Evolutionary conservation across 2,888 invertebrate species (phyloP), one percentile per base, ranked within the genome.

Genomic region (Cephus pygmeus): DNA sequence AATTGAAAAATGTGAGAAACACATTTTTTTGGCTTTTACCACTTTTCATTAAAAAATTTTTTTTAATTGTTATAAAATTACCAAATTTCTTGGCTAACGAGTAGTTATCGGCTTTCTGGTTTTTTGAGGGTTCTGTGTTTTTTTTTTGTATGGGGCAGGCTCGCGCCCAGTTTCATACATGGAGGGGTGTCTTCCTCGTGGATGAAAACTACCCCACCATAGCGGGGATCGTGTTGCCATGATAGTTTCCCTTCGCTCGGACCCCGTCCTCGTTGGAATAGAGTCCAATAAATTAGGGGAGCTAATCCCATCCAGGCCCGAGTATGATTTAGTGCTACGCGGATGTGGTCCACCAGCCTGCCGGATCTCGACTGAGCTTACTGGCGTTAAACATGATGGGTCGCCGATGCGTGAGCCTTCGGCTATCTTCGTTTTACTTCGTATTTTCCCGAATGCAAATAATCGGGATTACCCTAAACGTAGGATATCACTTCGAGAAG

Each of bases 281-380:
- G 80, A 86, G 83, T 84, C 77, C 84, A 81, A 85, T 85, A 85
- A 86, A 86, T 86, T 85, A 86, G 86, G 86, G 86, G 85, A 80
- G 82, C 80, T 86, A 86, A 86, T 86, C 86, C 85, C 78, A 78
- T 81, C 77, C 74, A 73, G 76, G 74, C 69, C 69, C 77, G 76
- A 81, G 82, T 83, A 85, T 80, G 83, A 84, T 86, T 86, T 86
- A 84, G 81, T 81, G 76, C 78, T 77, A 71, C n/a, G 75, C 73
- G 75, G 69, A 75, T 75, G 75, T 75, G 75, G 36, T 71, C 71
- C 71, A 33, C 71, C 71, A 71, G 71, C 31, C 71, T 71, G 71
- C 71, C 71, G 71, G 71, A 71, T 71, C 71, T 30, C 71, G 30
- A 71, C 12, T 71, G 71, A 71, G 71, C 71, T 31, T 71, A 71